These are phyloP conservation scores for Ectobius pallidus DNA, from an alignment of 2,888 invertebrate genomes.

Conservation along the genomic window DNA sequence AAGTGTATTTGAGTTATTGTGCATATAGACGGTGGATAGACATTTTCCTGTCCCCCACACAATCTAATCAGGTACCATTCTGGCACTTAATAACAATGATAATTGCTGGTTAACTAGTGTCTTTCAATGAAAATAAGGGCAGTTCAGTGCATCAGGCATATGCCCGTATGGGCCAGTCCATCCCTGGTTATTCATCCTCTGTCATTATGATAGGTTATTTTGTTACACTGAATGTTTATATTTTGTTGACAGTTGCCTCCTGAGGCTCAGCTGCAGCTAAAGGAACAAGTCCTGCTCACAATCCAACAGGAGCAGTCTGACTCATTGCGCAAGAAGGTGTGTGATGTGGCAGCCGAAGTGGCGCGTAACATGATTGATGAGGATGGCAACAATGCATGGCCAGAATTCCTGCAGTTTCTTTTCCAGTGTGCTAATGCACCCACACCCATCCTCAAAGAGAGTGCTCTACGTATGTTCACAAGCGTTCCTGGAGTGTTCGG, in stretches of 20 bases:
- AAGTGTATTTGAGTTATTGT: too few species aligned
- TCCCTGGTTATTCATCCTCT: too few species aligned
- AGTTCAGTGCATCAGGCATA: too few species aligned
- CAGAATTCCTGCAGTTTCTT: slow-evolving; percentile 92
- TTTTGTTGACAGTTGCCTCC: slow-evolving; percentile 64
- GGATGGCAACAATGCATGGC: slow-evolving; percentile 96
- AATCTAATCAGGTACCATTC: too few species aligned
- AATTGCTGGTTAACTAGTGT: too few species aligned
- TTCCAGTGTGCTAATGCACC: slow-evolving; percentile 92
- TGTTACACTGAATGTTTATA: too few species aligned
- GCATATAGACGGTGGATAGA: too few species aligned
- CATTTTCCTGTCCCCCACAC: too few species aligned
- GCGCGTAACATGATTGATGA: slow-evolving; percentile 94
- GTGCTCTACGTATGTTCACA: slow-evolving; percentile 93
- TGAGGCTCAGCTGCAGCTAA: slow-evolving; percentile 83
- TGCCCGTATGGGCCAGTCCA: too few species aligned
- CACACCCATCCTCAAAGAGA: slow-evolving; percentile 84
- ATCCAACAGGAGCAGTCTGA: slow-evolving; percentile 84
- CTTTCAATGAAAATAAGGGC: too few species aligned
- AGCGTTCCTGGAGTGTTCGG: slow-evolving; percentile 97
- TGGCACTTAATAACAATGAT: too few species aligned
- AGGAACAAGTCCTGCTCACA: slow-evolving; percentile 83
- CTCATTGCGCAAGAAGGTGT: slow-evolving; percentile 85
- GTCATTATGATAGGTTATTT: too few species aligned
- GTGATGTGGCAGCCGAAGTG: slow-evolving; percentile 95